Evolutionary conservation across 1,140 invertebrate species (phyloP), one percentile per base, ranked within the genome.

Genomic region (Eupristina koningsbergeri): DNA sequence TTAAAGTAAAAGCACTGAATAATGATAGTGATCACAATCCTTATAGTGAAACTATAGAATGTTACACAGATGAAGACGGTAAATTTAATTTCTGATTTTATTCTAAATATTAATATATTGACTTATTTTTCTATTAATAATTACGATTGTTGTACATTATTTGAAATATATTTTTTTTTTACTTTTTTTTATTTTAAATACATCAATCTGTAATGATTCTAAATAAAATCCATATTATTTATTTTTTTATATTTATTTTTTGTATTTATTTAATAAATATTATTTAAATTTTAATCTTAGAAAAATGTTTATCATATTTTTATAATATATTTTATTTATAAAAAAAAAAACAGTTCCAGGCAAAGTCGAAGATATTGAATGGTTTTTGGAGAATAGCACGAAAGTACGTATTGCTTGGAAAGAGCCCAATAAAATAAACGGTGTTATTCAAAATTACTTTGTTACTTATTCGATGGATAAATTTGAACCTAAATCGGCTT

Each of bases 31-130:
- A 92, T 84, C 85, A 89, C 41, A 90, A 87, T 83, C 92, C 89
- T 75, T 94, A 91, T 73, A 93, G 93, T 83, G 90, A 93, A 75
- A 92, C 90, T 81, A 91, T 94, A 53, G 93, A 94, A 84, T 93
- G 93, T 85, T 92, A 91, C 58, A 94, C 94, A 29, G 90, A 93
- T 76, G 93, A 94, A 90, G 93, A 93, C 89, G 90, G 93, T 93
- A 87, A 91, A 90, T 89, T 36, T 9, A 76, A 58, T 81, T 34
- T 41, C 5, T 45, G 11, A 45, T 50, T 75, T 1, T 36, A 39
- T 7, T 50, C 6, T 15, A 50, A 50, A 17, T 50, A 17, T 17
- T 50, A 13, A 50, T 15, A 17, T 17, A 50, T 50, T 50, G 9
- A 15, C 2, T 15, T 50, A 13, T 50, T 50, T 50, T 50, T 50